These are phyloP conservation scores for Troilus luridus DNA, from an alignment of 2,888 invertebrate genomes.

Conservation along the genomic window DNA sequence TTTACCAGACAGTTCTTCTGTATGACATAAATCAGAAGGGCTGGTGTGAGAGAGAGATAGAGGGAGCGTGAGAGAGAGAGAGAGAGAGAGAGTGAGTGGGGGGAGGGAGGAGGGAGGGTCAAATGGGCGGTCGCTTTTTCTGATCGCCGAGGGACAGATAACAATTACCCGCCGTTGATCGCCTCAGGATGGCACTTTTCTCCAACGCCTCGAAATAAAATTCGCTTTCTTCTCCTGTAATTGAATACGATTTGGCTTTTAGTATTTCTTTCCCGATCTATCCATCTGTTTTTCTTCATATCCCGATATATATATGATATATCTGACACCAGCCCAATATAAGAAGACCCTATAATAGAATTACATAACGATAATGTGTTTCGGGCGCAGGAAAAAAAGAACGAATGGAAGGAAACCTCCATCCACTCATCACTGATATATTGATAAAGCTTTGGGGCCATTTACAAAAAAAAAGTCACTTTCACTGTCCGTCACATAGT, in stretches of 20 bases:
- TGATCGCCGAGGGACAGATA: slow-evolving; percentile 10
- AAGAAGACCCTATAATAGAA: neutral
- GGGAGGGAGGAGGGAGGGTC: neutral
- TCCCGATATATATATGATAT: neutral
- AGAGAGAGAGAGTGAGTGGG: no score
- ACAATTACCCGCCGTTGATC: slow-evolving; percentile 6
- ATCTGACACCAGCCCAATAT: neutral
- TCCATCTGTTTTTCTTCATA: neutral
- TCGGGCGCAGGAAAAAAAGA: neutral
- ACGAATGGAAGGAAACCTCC: no score
- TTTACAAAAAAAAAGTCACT: no score
- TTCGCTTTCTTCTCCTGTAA: slow-evolving; percentile 26
- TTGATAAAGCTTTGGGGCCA: no score
- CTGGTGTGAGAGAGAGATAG: neutral
- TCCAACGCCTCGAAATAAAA: slow-evolving; percentile 2
- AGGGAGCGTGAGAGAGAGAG: neutral
- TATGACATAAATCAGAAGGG: slow-evolving; percentile 22
- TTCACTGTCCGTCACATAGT: no score
- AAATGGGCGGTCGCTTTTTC: neutral
- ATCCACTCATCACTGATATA: no score
- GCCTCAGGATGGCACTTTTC: neutral
- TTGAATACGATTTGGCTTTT: neutral
- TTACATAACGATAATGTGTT: neutral
- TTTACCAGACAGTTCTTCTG: neutral
- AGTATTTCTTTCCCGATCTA: neutral